Evolutionary conservation across 2,888 invertebrate genomes (phyloP).

Genomic region (Gastrophysa polygoni): DNA sequence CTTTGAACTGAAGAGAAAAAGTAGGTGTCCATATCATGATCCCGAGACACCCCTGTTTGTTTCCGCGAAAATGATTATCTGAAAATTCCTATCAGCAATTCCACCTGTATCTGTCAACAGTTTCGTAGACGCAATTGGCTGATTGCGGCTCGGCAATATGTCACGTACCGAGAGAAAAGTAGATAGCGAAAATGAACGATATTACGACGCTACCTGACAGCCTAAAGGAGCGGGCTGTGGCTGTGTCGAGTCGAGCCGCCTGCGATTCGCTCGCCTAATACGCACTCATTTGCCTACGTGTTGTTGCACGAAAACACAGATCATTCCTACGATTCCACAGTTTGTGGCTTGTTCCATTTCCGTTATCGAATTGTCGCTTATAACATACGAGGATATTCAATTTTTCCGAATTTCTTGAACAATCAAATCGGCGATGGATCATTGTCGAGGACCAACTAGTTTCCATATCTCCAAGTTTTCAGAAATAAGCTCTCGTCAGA

Average conservation of each 20-base stretch:
- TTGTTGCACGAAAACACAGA: constrained; percentile 31
- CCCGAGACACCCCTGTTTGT: no score
- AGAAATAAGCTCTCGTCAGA: no score
- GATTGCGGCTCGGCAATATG: constrained; percentile 49
- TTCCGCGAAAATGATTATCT: no score
- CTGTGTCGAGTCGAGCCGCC: constrained; percentile 15
- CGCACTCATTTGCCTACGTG: constrained; percentile 35
- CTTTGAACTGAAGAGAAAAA: no score
- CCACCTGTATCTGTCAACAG: constrained; percentile 11
- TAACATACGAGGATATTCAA: no score
- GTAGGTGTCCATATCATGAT: no score
- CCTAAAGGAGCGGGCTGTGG: constrained; percentile 27
- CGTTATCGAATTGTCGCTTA: constrained; percentile 1
- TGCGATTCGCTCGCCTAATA: constrained; percentile 27
- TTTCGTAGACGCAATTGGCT: constrained; percentile 28
- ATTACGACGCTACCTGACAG: constrained; percentile 50
- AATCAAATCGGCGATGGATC: no score
- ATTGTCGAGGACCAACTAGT: no score
- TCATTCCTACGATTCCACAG: constrained; percentile 6
- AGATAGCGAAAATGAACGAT: constrained; percentile 51
- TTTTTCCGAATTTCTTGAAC: no score
- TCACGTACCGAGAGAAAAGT: constrained; percentile 49
- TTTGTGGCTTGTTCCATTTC: no score
- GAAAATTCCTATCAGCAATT: not conserved
- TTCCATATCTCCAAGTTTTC: no score